Percentiles rank a stretch among this genome's conserved stretches.
These are phyloP conservation scores for Astropecten irregularis DNA, from an alignment of 53 echinoderm and acorn worm species.

Conservation along the genomic window DNA sequence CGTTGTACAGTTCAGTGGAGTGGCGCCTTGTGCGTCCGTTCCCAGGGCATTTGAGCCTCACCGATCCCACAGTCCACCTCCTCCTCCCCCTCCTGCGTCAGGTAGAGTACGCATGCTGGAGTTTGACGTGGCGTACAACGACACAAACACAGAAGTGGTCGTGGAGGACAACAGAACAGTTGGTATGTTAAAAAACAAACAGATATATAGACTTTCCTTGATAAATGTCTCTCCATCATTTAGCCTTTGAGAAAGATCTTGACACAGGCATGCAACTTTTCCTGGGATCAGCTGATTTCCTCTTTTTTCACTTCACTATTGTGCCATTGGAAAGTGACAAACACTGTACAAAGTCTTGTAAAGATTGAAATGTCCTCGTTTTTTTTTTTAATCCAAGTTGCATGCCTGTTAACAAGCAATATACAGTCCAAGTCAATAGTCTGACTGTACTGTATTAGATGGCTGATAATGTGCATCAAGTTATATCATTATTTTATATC, in stretches of 20 bases:
- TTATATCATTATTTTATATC: too few species aligned
- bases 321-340: too few species aligned
- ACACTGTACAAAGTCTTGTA: too few species aligned
- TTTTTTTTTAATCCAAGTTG: background rate
- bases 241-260: too few species aligned
- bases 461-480: too few species aligned
- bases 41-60: conserved; percentile 36
- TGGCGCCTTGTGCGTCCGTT: conserved; percentile 1
- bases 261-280: too few species aligned
- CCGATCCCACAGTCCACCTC: conserved; percentile 35
- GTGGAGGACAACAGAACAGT: conserved; percentile 66
- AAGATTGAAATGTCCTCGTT: too few species aligned
- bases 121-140: conserved; percentile 68
- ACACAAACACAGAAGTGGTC: conserved; percentile 50
- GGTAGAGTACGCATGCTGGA: conserved; percentile 56
- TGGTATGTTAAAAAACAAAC: too few species aligned
- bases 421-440: background rate
- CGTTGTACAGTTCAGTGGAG: conserved; percentile 46
- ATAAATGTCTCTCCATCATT: background rate
- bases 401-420: background rate
- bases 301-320: too few species aligned
- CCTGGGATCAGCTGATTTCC: too few species aligned
- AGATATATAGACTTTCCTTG: background rate
- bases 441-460: too few species aligned
- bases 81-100: too few species aligned